phyloP scores from a whole-genome alignment of 2,113 vertebrate genomes.

The Neoarius graeffei region DNA sequence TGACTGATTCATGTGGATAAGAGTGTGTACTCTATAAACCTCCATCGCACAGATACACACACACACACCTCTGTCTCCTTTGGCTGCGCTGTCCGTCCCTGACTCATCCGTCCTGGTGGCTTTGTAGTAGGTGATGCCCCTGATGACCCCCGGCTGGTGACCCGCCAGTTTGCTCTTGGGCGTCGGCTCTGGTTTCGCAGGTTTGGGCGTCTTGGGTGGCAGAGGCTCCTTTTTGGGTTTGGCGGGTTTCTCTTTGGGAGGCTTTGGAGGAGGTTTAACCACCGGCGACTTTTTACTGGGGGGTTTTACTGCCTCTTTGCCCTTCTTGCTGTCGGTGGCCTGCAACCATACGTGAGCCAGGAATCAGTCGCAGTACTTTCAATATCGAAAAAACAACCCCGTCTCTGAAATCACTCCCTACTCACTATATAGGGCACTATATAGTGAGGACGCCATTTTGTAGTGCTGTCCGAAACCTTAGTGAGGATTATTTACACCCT shows the following conservation, averaged over 20 bases:
- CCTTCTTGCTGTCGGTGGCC: conserved; percentile 75
- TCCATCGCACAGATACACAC: not conserved
- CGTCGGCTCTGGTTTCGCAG: conserved; percentile 70
- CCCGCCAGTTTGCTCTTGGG: conserved; percentile 74
- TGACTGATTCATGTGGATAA: not conserved
- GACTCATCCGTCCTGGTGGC: conserved; percentile 69
- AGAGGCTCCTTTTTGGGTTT: conserved; percentile 84
- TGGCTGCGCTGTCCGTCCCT: conserved; percentile 61
- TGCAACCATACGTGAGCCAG: conserved; percentile 58
- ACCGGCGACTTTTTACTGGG: conserved; percentile 74
- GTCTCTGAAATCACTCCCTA: no score
- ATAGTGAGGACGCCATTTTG: no score
- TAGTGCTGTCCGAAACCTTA: no score
- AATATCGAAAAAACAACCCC: not conserved
- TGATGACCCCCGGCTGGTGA: conserved; percentile 82
- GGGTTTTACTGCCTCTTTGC: conserved; percentile 73
- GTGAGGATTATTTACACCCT: no score
- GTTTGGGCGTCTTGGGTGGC: conserved; percentile 60
- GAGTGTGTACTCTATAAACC: conserved; percentile 13
- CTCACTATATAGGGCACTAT: no score
- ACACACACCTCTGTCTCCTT: conserved; percentile 60
- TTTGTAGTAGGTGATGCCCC: conserved; percentile 96
- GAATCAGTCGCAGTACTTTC: not conserved
- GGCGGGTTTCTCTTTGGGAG: conserved; percentile 81
- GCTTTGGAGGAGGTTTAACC: conserved; percentile 65